phyloP scores from a whole-genome alignment of 2,113 vertebrate genomes.

The Myotis yumanensis region DNA sequence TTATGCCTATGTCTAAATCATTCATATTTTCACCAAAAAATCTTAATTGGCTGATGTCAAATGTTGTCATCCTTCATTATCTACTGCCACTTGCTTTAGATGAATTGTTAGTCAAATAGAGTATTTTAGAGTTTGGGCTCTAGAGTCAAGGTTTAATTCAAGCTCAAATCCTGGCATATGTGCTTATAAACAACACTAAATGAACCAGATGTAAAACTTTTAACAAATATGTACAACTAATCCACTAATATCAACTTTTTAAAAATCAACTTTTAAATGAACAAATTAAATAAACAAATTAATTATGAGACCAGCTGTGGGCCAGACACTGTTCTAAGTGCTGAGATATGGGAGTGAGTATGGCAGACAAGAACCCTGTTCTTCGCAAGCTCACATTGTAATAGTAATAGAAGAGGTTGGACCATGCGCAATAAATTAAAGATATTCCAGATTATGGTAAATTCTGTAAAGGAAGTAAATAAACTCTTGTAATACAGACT shows the following conservation, averaged over 20 bases:
- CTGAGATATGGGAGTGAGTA: background rate
- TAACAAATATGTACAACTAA: background rate
- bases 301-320: background rate
- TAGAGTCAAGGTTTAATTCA: background rate
- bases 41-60: background rate
- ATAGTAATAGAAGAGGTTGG: background rate
- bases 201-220: background rate
- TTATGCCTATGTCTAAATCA: background rate
- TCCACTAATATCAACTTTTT: background rate
- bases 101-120: background rate
- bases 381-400: background rate
- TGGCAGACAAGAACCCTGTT: background rate
- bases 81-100: background rate
- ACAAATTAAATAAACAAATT: background rate
- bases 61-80: background rate
- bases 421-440: background rate
- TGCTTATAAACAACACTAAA: background rate
- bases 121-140: slow-evolving; percentile 24
- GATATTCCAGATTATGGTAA: background rate
- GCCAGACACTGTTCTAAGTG: background rate
- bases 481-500: background rate
- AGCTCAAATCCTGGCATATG: slow-evolving; percentile 3
- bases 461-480: background rate
- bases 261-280: background rate
- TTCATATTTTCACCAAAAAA: slow-evolving; percentile 12